These are phyloP conservation scores for Campylomormyrus numenius DNA, from an alignment of 2,113 vertebrate species.

Conservation along the genomic window DNA sequence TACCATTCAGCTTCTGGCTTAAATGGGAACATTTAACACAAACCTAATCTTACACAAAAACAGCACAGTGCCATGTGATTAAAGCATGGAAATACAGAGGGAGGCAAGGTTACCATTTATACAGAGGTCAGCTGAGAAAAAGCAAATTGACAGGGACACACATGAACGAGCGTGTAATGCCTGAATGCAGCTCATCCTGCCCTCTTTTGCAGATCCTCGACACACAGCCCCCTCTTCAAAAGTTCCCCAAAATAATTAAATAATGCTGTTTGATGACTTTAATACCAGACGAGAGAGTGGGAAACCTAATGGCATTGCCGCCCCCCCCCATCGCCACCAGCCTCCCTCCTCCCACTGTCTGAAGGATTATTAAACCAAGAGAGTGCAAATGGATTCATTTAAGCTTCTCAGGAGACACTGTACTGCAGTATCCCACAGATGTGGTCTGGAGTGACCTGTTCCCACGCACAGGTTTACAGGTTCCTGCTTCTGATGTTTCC, in stretches of 20 bases:
- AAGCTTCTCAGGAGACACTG: neutral
- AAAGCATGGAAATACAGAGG: neutral
- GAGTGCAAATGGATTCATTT: conserved; percentile 9
- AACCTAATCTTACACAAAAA: neutral
- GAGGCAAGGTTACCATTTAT: neutral
- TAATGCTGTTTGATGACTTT: neutral
- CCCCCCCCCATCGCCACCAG: neutral
- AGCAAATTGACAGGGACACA: neutral
- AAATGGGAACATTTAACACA: neutral
- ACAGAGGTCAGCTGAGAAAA: neutral
- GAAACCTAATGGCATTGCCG: neutral
- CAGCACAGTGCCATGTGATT: neutral
- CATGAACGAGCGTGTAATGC: neutral
- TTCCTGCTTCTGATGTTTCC: neutral
- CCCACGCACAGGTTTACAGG: neutral
- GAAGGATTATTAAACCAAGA: neutral
- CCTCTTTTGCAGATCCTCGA: neutral
- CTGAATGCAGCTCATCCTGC: neutral
- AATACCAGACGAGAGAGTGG: conserved; percentile 3
- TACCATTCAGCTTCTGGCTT: neutral
- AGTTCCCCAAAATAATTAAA: neutral
- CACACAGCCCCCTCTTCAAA: neutral
- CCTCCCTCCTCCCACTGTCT: neutral
- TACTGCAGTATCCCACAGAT: neutral
- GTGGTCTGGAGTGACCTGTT: neutral